phyloP scores from a whole-genome alignment of 1,140 invertebrate genomes.

The Drosophila burlai region DNA sequence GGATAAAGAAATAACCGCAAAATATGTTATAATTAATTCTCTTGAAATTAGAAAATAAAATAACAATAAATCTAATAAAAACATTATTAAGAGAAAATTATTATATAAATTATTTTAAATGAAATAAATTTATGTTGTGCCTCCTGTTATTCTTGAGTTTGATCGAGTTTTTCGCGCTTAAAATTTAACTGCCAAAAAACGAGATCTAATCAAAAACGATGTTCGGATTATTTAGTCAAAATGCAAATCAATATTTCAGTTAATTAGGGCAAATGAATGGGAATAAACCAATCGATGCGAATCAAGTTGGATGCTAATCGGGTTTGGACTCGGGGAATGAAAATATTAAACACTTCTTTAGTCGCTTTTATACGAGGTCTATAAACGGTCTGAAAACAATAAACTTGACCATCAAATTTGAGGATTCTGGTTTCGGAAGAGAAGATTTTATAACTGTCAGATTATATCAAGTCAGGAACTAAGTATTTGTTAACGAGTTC shows the following conservation, averaged over 20 bases:
- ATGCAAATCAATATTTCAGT: constrained; percentile 13
- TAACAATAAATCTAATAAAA: too few species aligned
- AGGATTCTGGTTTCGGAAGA: constrained; percentile 7
- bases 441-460: background rate
- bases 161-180: background rate
- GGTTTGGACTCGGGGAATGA: background rate
- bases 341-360: constrained; percentile 16
- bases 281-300: constrained; percentile 12
- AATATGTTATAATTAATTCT: too few species aligned
- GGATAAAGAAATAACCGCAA: too few species aligned
- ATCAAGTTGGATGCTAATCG: constrained; percentile 12
- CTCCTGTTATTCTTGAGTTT: background rate
- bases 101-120: background rate
- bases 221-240: constrained; percentile 8
- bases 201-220: constrained; percentile 6
- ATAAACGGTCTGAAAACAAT: constrained; percentile 13
- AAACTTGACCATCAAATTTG: background rate
- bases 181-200: constrained; percentile 1
- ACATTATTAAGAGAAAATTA: too few species aligned
- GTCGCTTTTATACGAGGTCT: constrained; percentile 13
- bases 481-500: background rate
- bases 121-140: background rate
- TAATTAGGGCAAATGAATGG: constrained; percentile 19
- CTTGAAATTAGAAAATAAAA: too few species aligned
- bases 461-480: background rate